Conservation (phyloP, 92 coral and sea anemone genomes). For the Heliopora coerulea region DNA sequence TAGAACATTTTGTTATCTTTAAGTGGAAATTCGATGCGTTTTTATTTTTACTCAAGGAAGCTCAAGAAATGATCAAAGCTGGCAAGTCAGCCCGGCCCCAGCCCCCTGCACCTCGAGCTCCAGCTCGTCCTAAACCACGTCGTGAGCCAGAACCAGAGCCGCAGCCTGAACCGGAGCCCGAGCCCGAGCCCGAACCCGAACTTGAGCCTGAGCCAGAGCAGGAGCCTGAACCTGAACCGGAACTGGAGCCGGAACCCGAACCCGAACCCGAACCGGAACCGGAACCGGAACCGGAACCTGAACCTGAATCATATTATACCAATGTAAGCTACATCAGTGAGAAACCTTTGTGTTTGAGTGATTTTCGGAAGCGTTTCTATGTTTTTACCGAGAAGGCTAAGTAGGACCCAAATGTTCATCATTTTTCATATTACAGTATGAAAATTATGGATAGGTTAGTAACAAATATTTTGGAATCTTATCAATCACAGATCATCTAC, state of each 20-base stretch:
- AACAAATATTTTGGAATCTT: no score
- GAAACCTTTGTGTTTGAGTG: no score
- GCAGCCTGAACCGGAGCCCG: constrained; percentile 52
- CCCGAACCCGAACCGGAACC: constrained; percentile 70
- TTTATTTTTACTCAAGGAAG: constrained; percentile 58
- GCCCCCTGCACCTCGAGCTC: constrained; percentile 67
- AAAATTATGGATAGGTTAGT: no score
- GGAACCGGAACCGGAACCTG: constrained; percentile 54
- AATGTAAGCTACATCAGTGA: no score
- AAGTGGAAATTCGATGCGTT: no score
- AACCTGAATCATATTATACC: no score
- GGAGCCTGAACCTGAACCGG: constrained; percentile 66
- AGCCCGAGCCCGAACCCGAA: constrained; percentile 42
- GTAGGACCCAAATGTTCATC: no score
- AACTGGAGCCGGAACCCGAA: constrained; percentile 68
- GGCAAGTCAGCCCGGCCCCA: constrained; percentile 80
- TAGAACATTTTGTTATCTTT: no score
- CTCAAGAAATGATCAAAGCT: constrained; percentile 69
- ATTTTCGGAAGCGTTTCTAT: no score
- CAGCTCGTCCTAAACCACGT: constrained; percentile 60
- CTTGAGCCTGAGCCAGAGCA: constrained; percentile 25
- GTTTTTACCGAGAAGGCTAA: no score
- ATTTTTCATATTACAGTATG: no score
- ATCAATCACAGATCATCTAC: no score
- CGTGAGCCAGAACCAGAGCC: constrained; percentile 61